Evolutionary conservation across 2,888 invertebrate genomes (phyloP).

Genomic region (Cyrtodaria siliqua): DNA sequence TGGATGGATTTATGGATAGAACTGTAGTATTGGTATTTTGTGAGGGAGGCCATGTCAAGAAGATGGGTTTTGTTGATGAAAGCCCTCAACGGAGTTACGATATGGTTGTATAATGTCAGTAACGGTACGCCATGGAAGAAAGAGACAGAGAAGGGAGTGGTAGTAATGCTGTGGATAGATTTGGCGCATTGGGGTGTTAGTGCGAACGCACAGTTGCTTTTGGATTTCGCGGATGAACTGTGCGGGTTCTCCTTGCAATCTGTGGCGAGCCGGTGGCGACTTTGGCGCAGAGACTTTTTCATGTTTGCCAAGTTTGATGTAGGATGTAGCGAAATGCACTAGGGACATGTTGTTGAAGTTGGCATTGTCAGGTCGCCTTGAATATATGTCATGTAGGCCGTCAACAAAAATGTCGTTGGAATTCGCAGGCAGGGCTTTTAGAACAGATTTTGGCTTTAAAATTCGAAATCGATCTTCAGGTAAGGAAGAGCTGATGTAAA

Average conservation of each 20-base stretch:
- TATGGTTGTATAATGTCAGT: background rate
- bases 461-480: constrained; percentile 2
- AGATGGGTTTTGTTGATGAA: background rate
- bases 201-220: constrained; percentile 3
- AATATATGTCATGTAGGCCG: constrained; percentile 15
- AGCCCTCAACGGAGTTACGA: background rate
- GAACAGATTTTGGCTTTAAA: constrained; percentile 8
- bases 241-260: constrained; percentile 6
- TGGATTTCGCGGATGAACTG: constrained; percentile 4
- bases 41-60: too few relatives aligned
- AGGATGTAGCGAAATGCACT: constrained; percentile 27
- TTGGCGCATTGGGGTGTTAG: background rate
- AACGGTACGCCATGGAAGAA: background rate
- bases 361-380: constrained; percentile 3
- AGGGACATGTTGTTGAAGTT: constrained; percentile 3
- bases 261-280: background rate
- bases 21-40: too few relatives aligned
- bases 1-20: constrained; percentile 5
- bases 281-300: too few relatives aligned
- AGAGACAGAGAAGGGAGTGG: background rate
- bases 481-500: constrained; percentile 3
- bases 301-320: background rate
- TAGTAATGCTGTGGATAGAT: background rate
- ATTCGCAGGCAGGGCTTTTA: constrained; percentile 1
- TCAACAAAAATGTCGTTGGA: constrained; percentile 16